Evolutionary conservation across 30 jellyfish, hydroid and myxozoan species (phyloP).

Genomic region (Aurelia aurita): DNA sequence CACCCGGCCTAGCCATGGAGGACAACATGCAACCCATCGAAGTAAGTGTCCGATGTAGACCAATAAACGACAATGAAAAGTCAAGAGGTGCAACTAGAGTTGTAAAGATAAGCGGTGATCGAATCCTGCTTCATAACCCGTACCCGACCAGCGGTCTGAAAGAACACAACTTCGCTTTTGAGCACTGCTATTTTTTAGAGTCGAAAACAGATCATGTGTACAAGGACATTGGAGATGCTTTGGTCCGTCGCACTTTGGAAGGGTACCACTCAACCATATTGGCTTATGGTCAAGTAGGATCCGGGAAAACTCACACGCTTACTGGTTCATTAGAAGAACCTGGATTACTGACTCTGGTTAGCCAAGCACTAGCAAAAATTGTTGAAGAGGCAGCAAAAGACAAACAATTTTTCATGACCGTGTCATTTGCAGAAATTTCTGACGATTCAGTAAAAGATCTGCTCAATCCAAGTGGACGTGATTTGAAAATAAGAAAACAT

Average conservation of each 20-base stretch:
- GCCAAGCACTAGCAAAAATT: conserved; percentile 64
- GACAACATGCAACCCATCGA: conserved; percentile 52
- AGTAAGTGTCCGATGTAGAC: conserved; percentile 66
- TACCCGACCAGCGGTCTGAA: conserved; percentile 70
- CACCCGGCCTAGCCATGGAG: neutral
- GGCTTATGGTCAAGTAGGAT: conserved; percentile 89
- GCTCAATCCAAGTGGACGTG: conserved; percentile 92
- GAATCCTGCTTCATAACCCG: conserved; percentile 84
- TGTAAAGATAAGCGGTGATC: conserved; percentile 88
- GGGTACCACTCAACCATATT: conserved; percentile 87
- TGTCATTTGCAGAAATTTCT: conserved; percentile 76
- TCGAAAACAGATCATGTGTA: conserved; percentile 83
- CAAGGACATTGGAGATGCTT: conserved; percentile 78
- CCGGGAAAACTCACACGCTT: conserved; percentile 85
- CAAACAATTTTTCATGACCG: conserved; percentile 80
- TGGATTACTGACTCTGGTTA: conserved; percentile 70
- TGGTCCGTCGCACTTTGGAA: conserved; percentile 83
- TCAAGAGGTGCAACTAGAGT: conserved; percentile 93
- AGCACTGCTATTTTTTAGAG: conserved; percentile 81
- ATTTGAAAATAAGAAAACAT: conserved; percentile 83
- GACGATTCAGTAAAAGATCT: conserved; percentile 83
- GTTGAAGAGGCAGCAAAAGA: conserved; percentile 80
- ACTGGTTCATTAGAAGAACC: conserved; percentile 91
- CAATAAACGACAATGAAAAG: conserved; percentile 70
- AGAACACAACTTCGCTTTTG: conserved; percentile 84